A percentile compares a stretch with the other conserved stretches of the same genome.
phyloP scores from a whole-genome alignment of 2,113 vertebrate species.

The Semicossyphus pulcher region DNA sequence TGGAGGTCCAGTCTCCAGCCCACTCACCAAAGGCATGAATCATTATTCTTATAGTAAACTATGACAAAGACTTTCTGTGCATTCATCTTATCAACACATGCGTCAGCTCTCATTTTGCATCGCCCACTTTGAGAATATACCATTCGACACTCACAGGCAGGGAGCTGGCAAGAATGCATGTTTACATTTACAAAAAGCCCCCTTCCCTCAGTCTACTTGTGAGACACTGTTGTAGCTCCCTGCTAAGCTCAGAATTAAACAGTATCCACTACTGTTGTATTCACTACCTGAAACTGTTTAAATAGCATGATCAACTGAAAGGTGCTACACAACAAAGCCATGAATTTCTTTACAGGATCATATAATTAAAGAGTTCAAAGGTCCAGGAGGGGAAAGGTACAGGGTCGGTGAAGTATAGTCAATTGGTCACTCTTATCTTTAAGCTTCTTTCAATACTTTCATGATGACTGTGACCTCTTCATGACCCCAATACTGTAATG shows the following conservation, averaged over 20 bases:
- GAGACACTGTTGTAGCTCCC: conserved; percentile 2
- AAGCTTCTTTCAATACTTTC: conserved; percentile 31
- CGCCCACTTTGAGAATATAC: conserved; percentile 12
- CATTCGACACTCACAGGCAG: conserved; percentile 2
- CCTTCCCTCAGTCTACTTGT: neutral
- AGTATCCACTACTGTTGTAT: neutral
- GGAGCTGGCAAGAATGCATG: neutral
- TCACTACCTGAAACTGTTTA: neutral
- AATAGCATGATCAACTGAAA: conserved; percentile 35
- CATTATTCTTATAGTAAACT: conserved; percentile 56
- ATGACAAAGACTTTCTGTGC: conserved; percentile 57
- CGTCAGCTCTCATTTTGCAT: conserved; percentile 39
- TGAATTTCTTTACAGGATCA: conserved; percentile 30
- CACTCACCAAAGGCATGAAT: conserved; percentile 56
- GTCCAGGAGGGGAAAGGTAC: conserved; percentile 21
- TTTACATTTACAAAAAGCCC: conserved; percentile 12
- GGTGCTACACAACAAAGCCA: conserved; percentile 3
- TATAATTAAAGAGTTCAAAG: conserved; percentile 47
- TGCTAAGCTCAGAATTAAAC: neutral
- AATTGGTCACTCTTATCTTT: conserved; percentile 34
- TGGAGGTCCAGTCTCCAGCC: conserved; percentile 32
- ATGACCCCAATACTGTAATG: conserved; percentile 38
- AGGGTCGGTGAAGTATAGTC: conserved; percentile 24
- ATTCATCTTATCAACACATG: conserved; percentile 43
- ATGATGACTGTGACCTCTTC: conserved; percentile 16